Base-by-base conservation (phyloP, 2,797 vertebrate genomes). In the Naso thynnoides region DNA sequence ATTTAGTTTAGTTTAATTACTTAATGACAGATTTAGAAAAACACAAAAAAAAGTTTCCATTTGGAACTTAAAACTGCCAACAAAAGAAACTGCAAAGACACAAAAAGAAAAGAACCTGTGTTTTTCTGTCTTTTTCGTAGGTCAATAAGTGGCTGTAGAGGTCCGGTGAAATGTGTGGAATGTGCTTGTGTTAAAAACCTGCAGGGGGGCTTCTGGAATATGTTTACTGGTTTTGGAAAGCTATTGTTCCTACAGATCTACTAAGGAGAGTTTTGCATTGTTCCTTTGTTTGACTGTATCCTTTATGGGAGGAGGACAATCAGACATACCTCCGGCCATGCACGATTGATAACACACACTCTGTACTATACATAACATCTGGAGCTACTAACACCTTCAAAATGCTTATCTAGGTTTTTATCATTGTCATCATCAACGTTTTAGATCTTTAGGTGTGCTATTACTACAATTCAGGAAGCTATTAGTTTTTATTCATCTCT, bases 221-320 rank as follows among this genome's bases (percentile, higher is more conserved):
- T 84, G 71, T 89, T 91, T 87, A 84, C 75, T 33, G 76, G 57
- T 70, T 73, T 61, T 73, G 66, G 80, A 57, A 71, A 73, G 60
- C 54, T 70, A 90, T 91, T 94, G 91, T 94, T 87, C 61, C 56
- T 61, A 57, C 41, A 18, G 76, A 62, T 86, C 70, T 84, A 59
- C 82, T 27, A 33, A 79, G 54, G 72, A 84, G 74, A 44, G 66
- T 70, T 62, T 23, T 62, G 84, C 73, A 93, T 90, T 87, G 90
- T 90, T 92, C 80, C 80, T 91, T 93, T 93, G 91, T 93, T 92
- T 80, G 78, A 73, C 68, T 73, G 83, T 71, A 93, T 94, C 93
- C 92, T 93, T 78, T 70, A 82, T 73, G 87, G 83, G 74, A 86
- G 81, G 70, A 60, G 78, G 60, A 26, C 82, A 80, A 75, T 79